These are phyloP conservation scores for Teleogryllus occipitalis DNA, from an alignment of 1,140 invertebrate species.

Conservation along the genomic window DNA sequence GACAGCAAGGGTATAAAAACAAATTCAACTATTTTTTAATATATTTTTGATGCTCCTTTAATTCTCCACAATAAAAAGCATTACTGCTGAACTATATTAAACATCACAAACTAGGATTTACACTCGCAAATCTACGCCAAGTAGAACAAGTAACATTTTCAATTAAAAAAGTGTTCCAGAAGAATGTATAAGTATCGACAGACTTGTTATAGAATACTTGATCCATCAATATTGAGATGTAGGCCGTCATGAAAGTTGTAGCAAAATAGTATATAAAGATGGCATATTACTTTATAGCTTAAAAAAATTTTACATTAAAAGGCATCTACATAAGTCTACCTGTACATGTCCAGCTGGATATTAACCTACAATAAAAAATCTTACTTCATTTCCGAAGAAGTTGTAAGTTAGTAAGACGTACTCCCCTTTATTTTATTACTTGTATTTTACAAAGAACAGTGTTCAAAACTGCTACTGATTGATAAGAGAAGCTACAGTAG, in stretches of 20 bases:
- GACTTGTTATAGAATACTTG: neutral
- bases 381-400: constrained; percentile 4
- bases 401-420: constrained; percentile 5
- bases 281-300: constrained; percentile 1
- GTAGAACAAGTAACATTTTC: neutral
- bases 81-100: neutral
- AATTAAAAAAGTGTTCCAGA: neutral
- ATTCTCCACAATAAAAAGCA: neutral
- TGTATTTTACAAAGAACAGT: constrained; percentile 2
- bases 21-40: neutral
- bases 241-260: neutral
- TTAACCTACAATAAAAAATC: neutral
- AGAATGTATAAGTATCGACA: neutral
- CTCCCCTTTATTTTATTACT: neutral
- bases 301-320: neutral
- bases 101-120: neutral
- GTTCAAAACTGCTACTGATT: neutral
- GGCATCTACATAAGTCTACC: neutral
- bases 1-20: neutral
- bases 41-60: neutral
- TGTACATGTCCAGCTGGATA: neutral
- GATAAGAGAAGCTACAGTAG: neutral
- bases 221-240: neutral
- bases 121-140: neutral
- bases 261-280: constrained; percentile 6